Percentiles rank a stretch among this genome's conserved stretches.
These are phyloP conservation scores for Drosophila mercatorum DNA, from an alignment of 2,888 invertebrate genomes.

Conservation along the genomic window DNA sequence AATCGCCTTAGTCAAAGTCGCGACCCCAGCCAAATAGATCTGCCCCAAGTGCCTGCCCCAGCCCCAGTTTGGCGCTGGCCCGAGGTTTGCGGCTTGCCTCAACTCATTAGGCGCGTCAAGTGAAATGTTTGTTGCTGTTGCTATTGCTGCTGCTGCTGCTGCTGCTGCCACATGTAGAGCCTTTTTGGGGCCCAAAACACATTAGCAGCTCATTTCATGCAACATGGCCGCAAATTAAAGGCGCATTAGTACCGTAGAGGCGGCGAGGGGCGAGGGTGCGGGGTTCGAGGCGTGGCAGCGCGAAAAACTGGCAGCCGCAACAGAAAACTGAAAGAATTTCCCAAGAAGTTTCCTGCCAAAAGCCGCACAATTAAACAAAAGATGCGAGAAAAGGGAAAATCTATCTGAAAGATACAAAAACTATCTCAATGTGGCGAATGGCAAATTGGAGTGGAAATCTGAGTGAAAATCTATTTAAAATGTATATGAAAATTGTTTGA, in stretches of 20 bases:
- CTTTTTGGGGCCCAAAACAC: constrained; percentile 60
- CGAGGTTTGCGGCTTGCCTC: constrained; percentile 32
- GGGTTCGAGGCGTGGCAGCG: constrained; percentile 22
- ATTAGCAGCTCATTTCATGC: constrained; percentile 76
- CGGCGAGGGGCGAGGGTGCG: not conserved
- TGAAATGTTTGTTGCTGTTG: constrained; percentile 68
- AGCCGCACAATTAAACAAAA: constrained; percentile 29
- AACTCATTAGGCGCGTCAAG: constrained; percentile 78
- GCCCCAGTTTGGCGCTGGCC: not conserved
- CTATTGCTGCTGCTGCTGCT: constrained; percentile 38
- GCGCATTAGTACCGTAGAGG: constrained; percentile 58
- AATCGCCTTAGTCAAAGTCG: constrained; percentile 57
- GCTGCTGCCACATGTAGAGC: constrained; percentile 55
- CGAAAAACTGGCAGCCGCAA: constrained; percentile 29
- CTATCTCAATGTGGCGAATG: not conserved
- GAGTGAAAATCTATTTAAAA: no score
- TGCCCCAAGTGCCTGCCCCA: not conserved
- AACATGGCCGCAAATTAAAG: constrained; percentile 76
- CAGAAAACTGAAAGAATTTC: constrained; percentile 47
- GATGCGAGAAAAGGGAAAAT: not conserved
- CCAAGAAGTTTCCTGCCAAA: constrained; percentile 19
- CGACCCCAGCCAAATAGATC: constrained; percentile 22
- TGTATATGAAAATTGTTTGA: no score
- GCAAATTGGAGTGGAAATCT: not conserved
- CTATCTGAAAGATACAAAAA: constrained; percentile 9